phyloP scores from a whole-genome alignment of 30 jellyfish, hydroid and myxozoan species.

The Catostylus mosaicus region DNA sequence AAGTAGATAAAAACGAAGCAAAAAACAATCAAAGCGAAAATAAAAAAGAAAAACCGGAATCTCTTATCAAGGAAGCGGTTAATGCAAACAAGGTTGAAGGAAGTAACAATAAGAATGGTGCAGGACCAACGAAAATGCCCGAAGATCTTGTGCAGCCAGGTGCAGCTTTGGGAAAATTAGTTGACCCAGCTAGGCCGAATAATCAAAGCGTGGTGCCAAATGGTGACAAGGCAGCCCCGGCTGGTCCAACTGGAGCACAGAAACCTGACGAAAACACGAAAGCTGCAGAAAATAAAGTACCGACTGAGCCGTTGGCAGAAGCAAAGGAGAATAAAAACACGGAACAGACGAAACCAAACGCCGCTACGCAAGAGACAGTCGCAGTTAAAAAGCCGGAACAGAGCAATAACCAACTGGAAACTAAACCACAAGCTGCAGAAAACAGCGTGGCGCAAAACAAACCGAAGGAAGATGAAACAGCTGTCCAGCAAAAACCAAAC shows the following conservation, averaged over 20 bases:
- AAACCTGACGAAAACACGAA: not conserved
- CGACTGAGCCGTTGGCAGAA: not conserved
- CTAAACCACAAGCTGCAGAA: not conserved
- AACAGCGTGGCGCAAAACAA: not conserved
- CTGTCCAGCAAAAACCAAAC: not conserved
- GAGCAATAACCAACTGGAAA: not conserved
- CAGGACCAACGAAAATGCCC: not conserved
- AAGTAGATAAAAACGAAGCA: not conserved
- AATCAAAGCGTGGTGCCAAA: not conserved
- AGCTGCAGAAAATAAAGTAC: not conserved
- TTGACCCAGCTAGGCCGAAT: slow-evolving; percentile 11
- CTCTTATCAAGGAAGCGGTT: not conserved
- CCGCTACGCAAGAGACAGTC: not conserved
- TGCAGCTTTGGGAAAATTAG: not conserved
- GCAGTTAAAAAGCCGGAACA: not conserved
- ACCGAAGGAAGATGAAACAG: not conserved
- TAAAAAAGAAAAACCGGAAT: not conserved
- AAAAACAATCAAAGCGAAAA: not conserved
- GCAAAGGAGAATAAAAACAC: not conserved
- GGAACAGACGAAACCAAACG: not conserved
- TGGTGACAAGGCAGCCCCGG: not conserved
- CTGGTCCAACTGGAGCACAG: not conserved
- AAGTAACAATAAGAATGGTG: not conserved
- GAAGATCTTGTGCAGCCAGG: not conserved
- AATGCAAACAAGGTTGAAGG: not conserved